These are phyloP conservation scores for Andricus quercusramuli DNA, from an alignment of 2,888 invertebrate genomes.

Conservation along the genomic window DNA sequence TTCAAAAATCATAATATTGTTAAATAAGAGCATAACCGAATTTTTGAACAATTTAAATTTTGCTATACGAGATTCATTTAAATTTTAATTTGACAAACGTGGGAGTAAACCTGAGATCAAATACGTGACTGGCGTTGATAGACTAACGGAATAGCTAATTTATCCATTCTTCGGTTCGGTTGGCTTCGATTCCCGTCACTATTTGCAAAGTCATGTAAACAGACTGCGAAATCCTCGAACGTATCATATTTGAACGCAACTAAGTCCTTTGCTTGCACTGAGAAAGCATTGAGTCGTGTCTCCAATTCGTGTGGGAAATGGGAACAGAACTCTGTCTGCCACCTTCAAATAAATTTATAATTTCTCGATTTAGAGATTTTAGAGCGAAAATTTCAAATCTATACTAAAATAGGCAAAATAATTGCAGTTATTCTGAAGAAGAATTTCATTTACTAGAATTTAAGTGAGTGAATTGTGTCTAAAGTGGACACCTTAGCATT, in stretches of 20 bases:
- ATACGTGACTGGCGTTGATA: conserved; percentile 59
- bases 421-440: no score
- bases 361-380: neutral
- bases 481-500: no score
- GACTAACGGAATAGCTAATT: conserved; percentile 78
- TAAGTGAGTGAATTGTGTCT: no score
- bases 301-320: neutral
- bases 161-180: conserved; percentile 78
- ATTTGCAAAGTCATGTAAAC: conserved; percentile 75
- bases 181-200: conserved; percentile 73
- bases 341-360: neutral
- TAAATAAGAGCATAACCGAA: neutral
- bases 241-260: conserved; percentile 57
- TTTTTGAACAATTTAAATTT: neutral
- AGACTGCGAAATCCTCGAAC: conserved; percentile 62
- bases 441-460: no score
- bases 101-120: conserved; percentile 69
- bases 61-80: conserved; percentile 9
- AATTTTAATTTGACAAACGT: neutral
- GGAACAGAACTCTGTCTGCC: neutral
- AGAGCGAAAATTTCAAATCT: neutral
- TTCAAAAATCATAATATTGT: no score
- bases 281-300: neutral
- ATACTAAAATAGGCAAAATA: no score
- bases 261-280: conserved; percentile 6